phyloP scores from a whole-genome alignment of 2,888 invertebrate species.

The Eremobia ochroleuca region DNA sequence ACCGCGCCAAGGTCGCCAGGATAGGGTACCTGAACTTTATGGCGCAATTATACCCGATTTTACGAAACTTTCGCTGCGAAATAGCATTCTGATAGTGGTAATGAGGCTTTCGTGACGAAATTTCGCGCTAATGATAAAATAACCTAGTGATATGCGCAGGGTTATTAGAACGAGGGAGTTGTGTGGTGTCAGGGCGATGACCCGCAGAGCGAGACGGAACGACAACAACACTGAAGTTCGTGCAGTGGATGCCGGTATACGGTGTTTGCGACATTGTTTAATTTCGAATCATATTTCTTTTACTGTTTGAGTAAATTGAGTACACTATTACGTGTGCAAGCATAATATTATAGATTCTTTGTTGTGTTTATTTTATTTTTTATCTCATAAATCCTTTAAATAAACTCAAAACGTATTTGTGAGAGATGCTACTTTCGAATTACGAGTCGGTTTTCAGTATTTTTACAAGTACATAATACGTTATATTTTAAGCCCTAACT shows the following conservation, averaged over 20 bases:
- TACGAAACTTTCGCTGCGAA: conserved; percentile 44
- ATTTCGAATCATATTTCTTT: conserved; percentile 59
- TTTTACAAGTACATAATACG: neutral
- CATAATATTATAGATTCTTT: conserved; percentile 36
- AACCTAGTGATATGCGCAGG: conserved; percentile 81
- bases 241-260: conserved; percentile 71
- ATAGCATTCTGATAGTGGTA: conserved; percentile 20
- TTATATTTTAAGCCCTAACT: conserved; percentile 9
- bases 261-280: conserved; percentile 65
- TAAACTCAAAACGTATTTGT: neutral
- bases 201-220: conserved; percentile 88
- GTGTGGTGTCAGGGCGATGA: conserved; percentile 87
- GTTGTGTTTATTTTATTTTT: conserved; percentile 18
- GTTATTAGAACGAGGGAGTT: conserved; percentile 88
- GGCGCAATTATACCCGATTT: conserved; percentile 69
- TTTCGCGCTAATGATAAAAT: conserved; percentile 76
- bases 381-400: neutral
- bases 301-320: conserved; percentile 36
- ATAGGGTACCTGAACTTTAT: conserved; percentile 83
- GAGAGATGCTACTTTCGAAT: neutral
- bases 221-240: conserved; percentile 90
- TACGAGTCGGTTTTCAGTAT: neutral
- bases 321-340: conserved; percentile 28
- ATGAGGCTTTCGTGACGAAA: conserved; percentile 51
- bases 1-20: conserved; percentile 88